Percentiles rank a stretch among this genome's conserved stretches.
These are phyloP conservation scores for Lochmaea crataegi DNA, from an alignment of 2,888 invertebrate genomes.

Conservation along the genomic window DNA sequence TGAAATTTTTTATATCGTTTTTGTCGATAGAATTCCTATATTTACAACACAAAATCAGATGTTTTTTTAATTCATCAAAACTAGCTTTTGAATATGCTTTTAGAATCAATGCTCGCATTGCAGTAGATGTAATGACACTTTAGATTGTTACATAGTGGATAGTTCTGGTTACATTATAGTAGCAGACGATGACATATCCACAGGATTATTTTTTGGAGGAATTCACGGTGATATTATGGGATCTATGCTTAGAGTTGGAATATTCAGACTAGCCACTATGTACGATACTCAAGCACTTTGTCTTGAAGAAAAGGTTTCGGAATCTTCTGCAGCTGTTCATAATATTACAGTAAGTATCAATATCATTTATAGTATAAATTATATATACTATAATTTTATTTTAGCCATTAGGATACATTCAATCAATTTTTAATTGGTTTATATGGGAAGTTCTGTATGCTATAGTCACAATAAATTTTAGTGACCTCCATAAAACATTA, in stretches of 20 bases:
- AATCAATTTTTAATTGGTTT: constrained; percentile 65
- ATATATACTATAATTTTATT: constrained; percentile 39
- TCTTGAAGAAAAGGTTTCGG: constrained; percentile 61
- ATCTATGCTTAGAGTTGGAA: constrained; percentile 76
- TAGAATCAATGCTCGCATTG: constrained; percentile 67
- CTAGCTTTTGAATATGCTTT: constrained; percentile 35
- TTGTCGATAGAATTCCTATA: no score
- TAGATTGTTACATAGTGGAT: constrained; percentile 90
- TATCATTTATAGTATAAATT: not conserved
- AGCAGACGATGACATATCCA: constrained; percentile 72
- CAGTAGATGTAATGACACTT: constrained; percentile 70
- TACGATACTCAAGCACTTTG: constrained; percentile 91
- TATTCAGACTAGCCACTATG: constrained; percentile 81
- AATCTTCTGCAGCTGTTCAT: constrained; percentile 55
- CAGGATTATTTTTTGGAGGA: constrained; percentile 89
- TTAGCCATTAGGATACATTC: constrained; percentile 65
- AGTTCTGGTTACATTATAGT: constrained; percentile 90
- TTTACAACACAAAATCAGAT: no score
- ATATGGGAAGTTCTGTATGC: constrained; percentile 61
- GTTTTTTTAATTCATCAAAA: no score
- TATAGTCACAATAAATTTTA: constrained; percentile 55
- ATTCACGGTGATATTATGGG: constrained; percentile 82
- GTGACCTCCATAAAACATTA: constrained; percentile 43
- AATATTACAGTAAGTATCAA: constrained; percentile 19
- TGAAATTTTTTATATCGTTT: no score